Evolutionary conservation across 2,113 vertebrate genomes (phyloP), one percentile per base, ranked within the genome.

Genomic region (Dromiciops gliroides): DNA sequence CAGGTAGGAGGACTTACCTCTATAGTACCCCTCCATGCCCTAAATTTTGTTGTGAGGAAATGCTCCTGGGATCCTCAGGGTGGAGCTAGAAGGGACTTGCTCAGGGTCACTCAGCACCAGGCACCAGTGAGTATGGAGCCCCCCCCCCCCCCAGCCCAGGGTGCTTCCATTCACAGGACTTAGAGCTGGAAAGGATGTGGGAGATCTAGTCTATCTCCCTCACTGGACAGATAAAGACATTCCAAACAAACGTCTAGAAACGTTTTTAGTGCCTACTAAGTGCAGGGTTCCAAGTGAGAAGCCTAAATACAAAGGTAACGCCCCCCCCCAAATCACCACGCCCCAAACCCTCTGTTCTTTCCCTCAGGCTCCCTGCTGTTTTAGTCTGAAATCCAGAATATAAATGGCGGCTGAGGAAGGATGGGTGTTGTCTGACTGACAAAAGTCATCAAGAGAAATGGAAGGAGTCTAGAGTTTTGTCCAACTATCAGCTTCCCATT

Each of bases 81-180:
- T 8, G 51, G 51, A 19, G 51, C 2, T 14, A 50, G 52, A 53
- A 53, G 24, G 7, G 23, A 24, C 52, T 53, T 1, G 25, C 0
- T 25, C 6, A 26, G 52, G 28, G 56, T 14, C 56, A 37, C 56
- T 8, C 56, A 14, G n/a, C 11, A 3, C 28, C 28, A 2, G 26
- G 7, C 8, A 3, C 2, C 25, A 28, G 53, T 0, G 24, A 53
- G 24, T 2, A n/a, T 0, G 24, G 52, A 8, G 0, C 52, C 28
- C 31, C 12, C 56, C 0, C 52, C 28, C 31, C 12, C 56, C 26
- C 28, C 26, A 31, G 26, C 24, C 50, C 6, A 1, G 25, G 5
- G 26, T 26, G 9, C 53, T 56, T 9, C 53, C 0, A 24, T 9
- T 56, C 53, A 28, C 2, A 10, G 53, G 8, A 56, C 7, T 28